Base-by-base conservation (phyloP, 2,888 invertebrate species). In the Harpalus rubripes region DNA sequence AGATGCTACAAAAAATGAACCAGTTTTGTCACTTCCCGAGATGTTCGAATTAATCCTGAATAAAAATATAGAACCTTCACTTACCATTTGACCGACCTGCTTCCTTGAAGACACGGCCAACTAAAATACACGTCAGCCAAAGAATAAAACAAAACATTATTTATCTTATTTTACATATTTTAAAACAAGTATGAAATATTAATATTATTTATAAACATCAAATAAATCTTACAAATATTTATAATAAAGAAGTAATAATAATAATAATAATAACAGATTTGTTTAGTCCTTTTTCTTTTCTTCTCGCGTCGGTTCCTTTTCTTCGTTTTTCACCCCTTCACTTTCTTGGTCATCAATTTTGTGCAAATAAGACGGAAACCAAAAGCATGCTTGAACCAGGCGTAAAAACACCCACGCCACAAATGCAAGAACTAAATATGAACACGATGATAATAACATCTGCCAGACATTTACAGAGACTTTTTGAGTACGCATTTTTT, bases 381-480 rank as follows among this genome's bases (percentile, higher is more conserved):
- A 93, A 89, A 95, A 94, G 86, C 94, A 94, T 0, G 94, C 93
- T 88, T 93, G 93, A 86, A 95, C 92, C 15, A 95, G 92, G 80
- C 95, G 92, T 81, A 95, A 89, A 90, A 95, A 93, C 52, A 95
- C 88, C 94, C 95, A 95, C 12, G 93, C 93, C 18, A 94, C 90
- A 16, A 92, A 93, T 0, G 95, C 94, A 74, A 95, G 89, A 0
- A 92, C 92, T 72, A 94, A 91, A 88, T 95, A 95, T 12, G 93
- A 92, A 58, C 93, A 88, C 89, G 95, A 94, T 0, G 94, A 93
- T 88, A 93, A 93, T 0, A 93, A 90, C 95, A 95, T 95, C 86
- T 93, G 93, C 92, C 94, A 93, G 86, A 94, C 92, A 89, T 95
- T 94, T 44, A 95, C 94, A 22, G 92, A 92, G 0, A 95, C 94